A percentile compares a stretch with the other conserved stretches of the same genome.
Evolutionary conservation across 1,140 invertebrate genomes (phyloP).

Genomic region (Pemphigus obesinymphae): DNA sequence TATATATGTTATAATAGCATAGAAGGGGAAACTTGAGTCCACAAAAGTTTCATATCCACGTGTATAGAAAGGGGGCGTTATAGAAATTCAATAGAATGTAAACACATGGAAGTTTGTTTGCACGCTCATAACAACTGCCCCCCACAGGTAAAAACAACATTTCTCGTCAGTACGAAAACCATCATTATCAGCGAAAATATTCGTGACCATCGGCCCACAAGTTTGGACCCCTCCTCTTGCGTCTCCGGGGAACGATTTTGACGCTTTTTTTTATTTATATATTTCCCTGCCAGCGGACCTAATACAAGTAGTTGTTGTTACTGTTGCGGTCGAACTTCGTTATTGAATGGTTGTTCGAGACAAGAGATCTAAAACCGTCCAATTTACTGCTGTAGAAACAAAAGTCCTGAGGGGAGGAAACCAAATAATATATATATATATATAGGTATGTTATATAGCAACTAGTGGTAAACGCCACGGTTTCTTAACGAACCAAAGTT

Average conservation of each 20-base stretch:
- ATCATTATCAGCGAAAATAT: constrained; percentile 1
- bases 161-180: neutral
- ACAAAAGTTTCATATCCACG: constrained; percentile 4
- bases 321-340: neutral
- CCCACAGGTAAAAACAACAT: neutral
- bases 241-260: constrained; percentile 4
- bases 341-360: neutral
- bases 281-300: neutral
- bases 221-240: neutral
- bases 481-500: neutral
- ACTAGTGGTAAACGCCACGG: neutral
- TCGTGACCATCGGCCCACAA: neutral
- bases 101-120: neutral
- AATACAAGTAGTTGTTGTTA: neutral
- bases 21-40: neutral
- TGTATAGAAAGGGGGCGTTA: neutral
- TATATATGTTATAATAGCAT: neutral
- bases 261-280: neutral
- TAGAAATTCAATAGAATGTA: constrained; percentile 36
- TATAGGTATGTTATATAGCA: neutral
- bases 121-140: neutral
- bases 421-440: neutral
- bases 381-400: neutral
- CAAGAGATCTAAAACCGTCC: neutral
- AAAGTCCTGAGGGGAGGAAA: neutral